Evolutionary conservation across 2,113 vertebrate genomes (phyloP), one percentile per base, ranked within the genome.

Genomic region (Diphyllodes magnificus): DNA sequence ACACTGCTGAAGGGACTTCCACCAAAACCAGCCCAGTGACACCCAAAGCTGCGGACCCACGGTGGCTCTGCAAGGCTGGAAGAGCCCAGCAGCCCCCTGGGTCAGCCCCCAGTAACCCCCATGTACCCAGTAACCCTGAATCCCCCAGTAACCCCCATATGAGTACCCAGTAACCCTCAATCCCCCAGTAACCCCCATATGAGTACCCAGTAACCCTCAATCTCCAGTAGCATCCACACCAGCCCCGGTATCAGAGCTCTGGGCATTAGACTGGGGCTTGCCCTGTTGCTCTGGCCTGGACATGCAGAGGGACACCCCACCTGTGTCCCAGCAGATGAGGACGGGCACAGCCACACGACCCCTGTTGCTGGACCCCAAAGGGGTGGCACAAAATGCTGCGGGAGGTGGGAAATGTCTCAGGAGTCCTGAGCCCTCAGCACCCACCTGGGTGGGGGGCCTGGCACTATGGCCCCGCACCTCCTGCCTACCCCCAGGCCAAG

Each of bases 351-450:
- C 39, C 22, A 6, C 4, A 0, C 23, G 8, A 21, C 11, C 45
- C 25, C 27, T 1, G 0, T 5, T 2, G 3, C 22, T 25, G 24
- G 22, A 54, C 28, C 27, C 22, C 35, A 1, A 1, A 51, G 24
- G 27, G 19, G 9, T 0, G 4, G 28, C 72, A 47, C 1, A 2
- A 51, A 88, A 60, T 0, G 1, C n/a, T 40, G 45, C 0, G 2
- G 20, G 24, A 61, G n/a, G 22, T 57, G 60, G 25, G 42, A 78
- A 86, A 65, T 8, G 40, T n/a, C 19, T 19, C 42, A 49, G 15
- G 42, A 59, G 19, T 22, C 17, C 44, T n/a, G 22, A 83, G 12
- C 27, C 17, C 54, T 49, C 82, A 45, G 35, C 42, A n/a, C 15
- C 33, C 49, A 14, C 27, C 20, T 16, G 5, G 15, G 19, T 3